Base-by-base conservation (phyloP, 2,888 invertebrate genomes). In the Andrena trimmerana region DNA sequence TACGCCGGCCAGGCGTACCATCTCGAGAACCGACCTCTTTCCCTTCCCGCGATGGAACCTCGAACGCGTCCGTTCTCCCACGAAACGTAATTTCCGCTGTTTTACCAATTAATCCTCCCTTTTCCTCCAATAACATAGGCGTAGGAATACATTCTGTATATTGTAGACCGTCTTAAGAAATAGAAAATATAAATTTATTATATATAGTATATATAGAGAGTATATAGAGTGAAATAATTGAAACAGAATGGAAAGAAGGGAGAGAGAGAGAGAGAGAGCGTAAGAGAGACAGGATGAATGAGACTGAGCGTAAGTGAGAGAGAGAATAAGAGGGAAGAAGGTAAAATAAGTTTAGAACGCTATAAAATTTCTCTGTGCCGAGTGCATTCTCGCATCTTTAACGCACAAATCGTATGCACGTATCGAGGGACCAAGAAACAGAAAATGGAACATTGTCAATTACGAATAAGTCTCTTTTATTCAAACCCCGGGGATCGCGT, bases 51-150 rank as follows among this genome's bases (percentile, higher is more conserved):
- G 57, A 57, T 27, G 2, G 50, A 57, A 16, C 59, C 59, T 62
- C 62, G 54, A 65, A 79, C 70, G 66, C 87, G 92, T 89, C 42
- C 91, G 91, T 89, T 89, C 89, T 89, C 88, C 90, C 88, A 86
- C 57, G 78, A 91, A 92, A 89, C 84, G 81, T 91, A 86, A 88
- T 65, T 85, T 81, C 57, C 85, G 75, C 85, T 84, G 85, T 85
- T 82, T 88, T 88, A 57, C 88, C 81, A 83, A 86, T 70, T 88
- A 86, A 77, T 78, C 73, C 62, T 81, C 42, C 63, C 60, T 78
- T 75, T 77, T 62, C 74, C 42, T 24, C 57, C 10, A 27, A 76
- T 87, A 81, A 77, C 36, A 63, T 88, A 83, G 60, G 48, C 62
- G 60, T 85, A 83, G 75, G 16, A 65, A 54, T 79, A 65, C 69